A percentile compares a stretch with the other conserved stretches of the same genome.
phyloP scores from a whole-genome alignment of 1,140 invertebrate species.

The Drosophila fuyamai region DNA sequence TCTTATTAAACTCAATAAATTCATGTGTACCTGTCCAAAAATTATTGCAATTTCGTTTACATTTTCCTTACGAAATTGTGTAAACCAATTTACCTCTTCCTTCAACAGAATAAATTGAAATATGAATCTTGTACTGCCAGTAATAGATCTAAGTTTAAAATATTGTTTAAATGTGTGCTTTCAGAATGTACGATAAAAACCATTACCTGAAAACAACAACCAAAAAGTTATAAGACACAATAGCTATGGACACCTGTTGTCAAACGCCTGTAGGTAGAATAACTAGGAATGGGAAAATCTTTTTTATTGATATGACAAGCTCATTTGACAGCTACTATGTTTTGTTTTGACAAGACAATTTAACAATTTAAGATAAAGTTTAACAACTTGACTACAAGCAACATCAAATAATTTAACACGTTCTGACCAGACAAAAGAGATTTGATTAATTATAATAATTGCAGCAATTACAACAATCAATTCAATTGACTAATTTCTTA shows the following conservation, averaged over 20 bases:
- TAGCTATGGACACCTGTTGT: slow-evolving; percentile 39
- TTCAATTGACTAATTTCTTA: slow-evolving; percentile 27
- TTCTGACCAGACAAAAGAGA: slow-evolving; percentile 22
- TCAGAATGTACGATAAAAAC: neutral
- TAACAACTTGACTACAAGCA: slow-evolving; percentile 22
- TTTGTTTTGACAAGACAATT: slow-evolving; percentile 33
- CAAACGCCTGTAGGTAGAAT: neutral
- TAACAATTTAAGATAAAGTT: slow-evolving; percentile 3
- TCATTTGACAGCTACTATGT: slow-evolving; percentile 45
- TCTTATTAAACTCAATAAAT: too few species aligned
- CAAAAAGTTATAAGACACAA: slow-evolving; percentile 16
- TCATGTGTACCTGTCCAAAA: too few species aligned
- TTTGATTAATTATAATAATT: slow-evolving; percentile 15
- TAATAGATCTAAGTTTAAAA: too few species aligned
- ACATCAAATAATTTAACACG: slow-evolving; percentile 14
- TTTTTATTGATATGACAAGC: slow-evolving; percentile 40
- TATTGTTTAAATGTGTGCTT: too few species aligned
- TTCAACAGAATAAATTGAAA: too few species aligned
- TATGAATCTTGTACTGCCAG: too few species aligned
- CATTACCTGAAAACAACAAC: neutral
- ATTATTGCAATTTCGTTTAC: too few species aligned
- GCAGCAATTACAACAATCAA: slow-evolving; percentile 40
- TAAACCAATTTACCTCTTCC: too few species aligned
- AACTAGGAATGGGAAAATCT: neutral
- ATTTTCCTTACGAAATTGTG: too few species aligned